These are phyloP conservation scores for Omphaloscelis lunosa DNA, from an alignment of 2,888 invertebrate species.

Conservation along the genomic window DNA sequence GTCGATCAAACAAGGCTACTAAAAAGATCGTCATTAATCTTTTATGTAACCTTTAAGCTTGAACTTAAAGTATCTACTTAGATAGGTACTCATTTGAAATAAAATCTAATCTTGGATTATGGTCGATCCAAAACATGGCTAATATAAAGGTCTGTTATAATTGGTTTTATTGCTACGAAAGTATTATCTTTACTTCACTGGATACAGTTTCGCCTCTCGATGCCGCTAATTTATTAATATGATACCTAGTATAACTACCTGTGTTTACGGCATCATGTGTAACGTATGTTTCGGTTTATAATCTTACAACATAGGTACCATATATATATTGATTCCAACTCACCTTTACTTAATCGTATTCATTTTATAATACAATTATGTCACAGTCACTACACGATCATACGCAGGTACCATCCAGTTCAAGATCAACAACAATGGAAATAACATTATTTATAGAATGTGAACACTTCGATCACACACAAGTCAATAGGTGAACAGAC, in stretches of 20 bases:
- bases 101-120: conserved; percentile 5
- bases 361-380: conserved; percentile 57
- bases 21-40: conserved; percentile 2
- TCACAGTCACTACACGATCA: conserved; percentile 56
- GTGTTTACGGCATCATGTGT: conserved; percentile 26
- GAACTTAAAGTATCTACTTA: not conserved
- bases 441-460: conserved; percentile 66
- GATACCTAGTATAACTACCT: not conserved
- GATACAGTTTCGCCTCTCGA: conserved; percentile 13
- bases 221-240: conserved; percentile 44
- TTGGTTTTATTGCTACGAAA: conserved; percentile 11
- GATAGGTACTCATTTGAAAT: not conserved
- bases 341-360: conserved; percentile 68
- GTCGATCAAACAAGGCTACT: not conserved
- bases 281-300: conserved; percentile 39
- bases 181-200: conserved; percentile 41
- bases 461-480: conserved; percentile 59
- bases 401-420: conserved; percentile 49
- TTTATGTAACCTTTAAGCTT: conserved; percentile 33
- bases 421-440: conserved; percentile 69
- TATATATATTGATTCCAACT: conserved; percentile 60
- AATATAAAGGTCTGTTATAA: conserved; percentile 36
- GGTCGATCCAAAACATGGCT: conserved; percentile 4
- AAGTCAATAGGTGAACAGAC: conserved; percentile 72
- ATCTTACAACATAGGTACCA: conserved; percentile 10